Base-by-base conservation (phyloP, 1,140 invertebrate genomes). In the Cydia fagiglandana region DNA sequence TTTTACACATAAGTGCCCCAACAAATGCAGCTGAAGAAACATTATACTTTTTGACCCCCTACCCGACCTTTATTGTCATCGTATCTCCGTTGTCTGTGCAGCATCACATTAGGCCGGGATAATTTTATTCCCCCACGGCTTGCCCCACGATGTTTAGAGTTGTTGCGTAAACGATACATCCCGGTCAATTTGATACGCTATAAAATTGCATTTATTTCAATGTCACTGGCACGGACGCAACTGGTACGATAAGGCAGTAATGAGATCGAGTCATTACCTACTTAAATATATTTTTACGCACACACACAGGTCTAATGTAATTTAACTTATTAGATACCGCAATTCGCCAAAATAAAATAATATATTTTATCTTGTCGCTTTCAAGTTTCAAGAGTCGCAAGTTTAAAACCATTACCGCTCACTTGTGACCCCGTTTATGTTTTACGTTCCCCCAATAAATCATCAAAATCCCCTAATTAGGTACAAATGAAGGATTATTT, bases 121-220 rank as follows among this genome's bases (percentile, higher is more conserved):
- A 88, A 89, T 88, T 86, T 87, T 86, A 90, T 87, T 88, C 89
- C 88, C 88, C 86, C 80, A 76, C 78, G 85, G 87, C 87, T 77
- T 80, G 77, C 79, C 75, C 70, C 80, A 82, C 80, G 84, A 87
- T 88, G 84, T 83, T 88, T 84, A 85, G 85, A 81, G 78, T 86
- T 84, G 85, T 85, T 85, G 83, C 85, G 83, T 91, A 91, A 92
- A 89, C 87, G 85, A 83, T 86, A 80, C 77, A 81, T 78, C 78
- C 83, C 78, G 79, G 81, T 85, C 86, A 83, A 88, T 91, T 89
- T 88, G 83, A 89, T 88, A 84, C 79, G 79, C 81, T 88, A 87
- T 90, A 89, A 88, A 88, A 88, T 87, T 86, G 81, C 76, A 74
- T 83, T 81, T 79, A 78, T 83, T 83, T 83, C 78, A 84, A 84